Percentiles rank a stretch among this genome's conserved stretches.
Conservation (phyloP, 2,797 vertebrate genomes). For the Eremophila alpestris region DNA sequence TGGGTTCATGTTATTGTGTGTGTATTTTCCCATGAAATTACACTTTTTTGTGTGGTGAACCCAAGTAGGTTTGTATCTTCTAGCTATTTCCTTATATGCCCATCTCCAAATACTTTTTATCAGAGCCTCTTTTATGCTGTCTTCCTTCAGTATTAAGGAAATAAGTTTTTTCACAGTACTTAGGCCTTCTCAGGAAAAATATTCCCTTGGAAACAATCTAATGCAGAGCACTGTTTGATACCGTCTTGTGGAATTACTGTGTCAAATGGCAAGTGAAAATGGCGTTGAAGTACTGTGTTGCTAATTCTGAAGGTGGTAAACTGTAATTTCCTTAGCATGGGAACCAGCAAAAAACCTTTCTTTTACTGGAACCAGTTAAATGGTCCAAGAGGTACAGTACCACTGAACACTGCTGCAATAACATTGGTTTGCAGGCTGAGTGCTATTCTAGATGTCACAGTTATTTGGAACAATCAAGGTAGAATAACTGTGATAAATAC, state of each 20-base stretch:
- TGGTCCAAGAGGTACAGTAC: neutral
- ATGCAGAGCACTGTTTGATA: neutral
- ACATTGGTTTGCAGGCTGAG: neutral
- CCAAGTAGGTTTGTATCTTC: neutral
- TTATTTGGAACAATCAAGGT: neutral
- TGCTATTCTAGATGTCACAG: neutral
- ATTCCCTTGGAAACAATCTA: neutral
- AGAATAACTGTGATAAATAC: neutral
- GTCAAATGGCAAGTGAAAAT: neutral
- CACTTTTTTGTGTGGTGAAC: neutral
- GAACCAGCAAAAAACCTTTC: neutral
- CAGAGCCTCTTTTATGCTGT: neutral
- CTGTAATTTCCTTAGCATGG: neutral
- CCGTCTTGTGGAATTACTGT: neutral
- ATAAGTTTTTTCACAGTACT: neutral
- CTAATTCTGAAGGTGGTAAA: neutral
- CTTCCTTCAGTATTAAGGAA: neutral
- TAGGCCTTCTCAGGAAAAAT: neutral
- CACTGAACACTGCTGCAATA: neutral
- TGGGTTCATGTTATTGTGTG: fast-evolving
- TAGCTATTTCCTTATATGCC: neutral
- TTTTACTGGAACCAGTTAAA: neutral
- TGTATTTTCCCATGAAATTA: neutral
- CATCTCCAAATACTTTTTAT: neutral
- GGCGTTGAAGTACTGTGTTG: neutral